Evolutionary conservation across 2,888 invertebrate species (phyloP), one percentile per base, ranked within the genome.

Genomic region (Norana najaformis): DNA sequence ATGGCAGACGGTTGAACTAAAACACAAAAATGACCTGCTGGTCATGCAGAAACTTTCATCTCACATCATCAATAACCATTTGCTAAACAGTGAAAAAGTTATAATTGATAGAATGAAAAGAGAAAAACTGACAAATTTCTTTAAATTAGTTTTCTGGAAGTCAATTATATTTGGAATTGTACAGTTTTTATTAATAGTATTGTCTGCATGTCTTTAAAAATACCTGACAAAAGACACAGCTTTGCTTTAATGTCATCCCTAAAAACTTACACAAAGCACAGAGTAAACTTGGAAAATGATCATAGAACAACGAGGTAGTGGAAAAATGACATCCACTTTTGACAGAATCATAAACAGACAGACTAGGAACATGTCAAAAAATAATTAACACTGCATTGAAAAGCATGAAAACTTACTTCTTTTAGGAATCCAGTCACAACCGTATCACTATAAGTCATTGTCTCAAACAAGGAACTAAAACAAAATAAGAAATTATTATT

Each of bases 31-130:
- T n/a, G n/a, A 8, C 8, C 69, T n/a, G n/a, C 0, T 23, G 47
- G 47, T 47, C 47, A 47, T 47, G 47, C 3, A 47, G 18, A 47
- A 13, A 47, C 20, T 23, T 23, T 47, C 1, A 47, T 47, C 2
- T 47, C 23, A 47, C 23, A 23, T 23, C 23, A 23, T 23, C 47
- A 69, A 11, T 8, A n/a, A 69, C n/a, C 30, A 69, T 69, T 69
- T 69, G 69, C n/a, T n/a, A n/a, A 69, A 69, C 69, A 69, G 69
- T 69, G 69, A 47, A 69, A 69, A 69, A 30, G n/a, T n/a, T 53
- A 69, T n/a, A 69, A 69, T n/a, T n/a, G 13, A 69, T n/a, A 11
- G 13, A 30, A 69, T n/a, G n/a, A 69, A 30, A 8, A 2, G 13
- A 23, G 6, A 23, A 69, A 69, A 4, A 30, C 11, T n/a, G 69